Percentiles rank a stretch among this genome's conserved stretches.
Evolutionary conservation across 2,797 vertebrate genomes (phyloP).

Genomic region (Argentina silus): DNA sequence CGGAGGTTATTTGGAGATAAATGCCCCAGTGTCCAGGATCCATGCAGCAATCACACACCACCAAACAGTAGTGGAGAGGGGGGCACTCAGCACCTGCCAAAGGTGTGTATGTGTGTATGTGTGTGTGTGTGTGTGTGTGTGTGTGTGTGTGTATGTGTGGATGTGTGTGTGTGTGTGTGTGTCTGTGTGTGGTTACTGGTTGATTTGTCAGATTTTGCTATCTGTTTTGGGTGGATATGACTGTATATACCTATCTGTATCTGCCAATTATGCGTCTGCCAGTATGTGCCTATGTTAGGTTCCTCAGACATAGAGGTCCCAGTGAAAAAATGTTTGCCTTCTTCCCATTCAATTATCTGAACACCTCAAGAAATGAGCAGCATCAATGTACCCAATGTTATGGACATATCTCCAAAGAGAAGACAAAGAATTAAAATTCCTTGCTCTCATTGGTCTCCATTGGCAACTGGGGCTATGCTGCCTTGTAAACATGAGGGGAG

Average conservation of each 20-base stretch:
- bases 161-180: constrained; percentile 14
- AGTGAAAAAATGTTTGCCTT: constrained; percentile 22
- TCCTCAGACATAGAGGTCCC: too few species aligned
- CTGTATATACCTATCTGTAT: background rate
- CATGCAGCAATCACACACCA: constrained; percentile 59
- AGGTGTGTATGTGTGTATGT: constrained; percentile 31
- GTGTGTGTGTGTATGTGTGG: background rate
- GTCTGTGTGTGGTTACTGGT: constrained; percentile 39
- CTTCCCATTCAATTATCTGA: constrained; percentile 41
- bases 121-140: constrained; percentile 16
- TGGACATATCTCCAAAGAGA: constrained; percentile 49
- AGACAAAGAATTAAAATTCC: constrained; percentile 39
- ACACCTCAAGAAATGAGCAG: constrained; percentile 42
- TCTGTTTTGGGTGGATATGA: constrained; percentile 30
- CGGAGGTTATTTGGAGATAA: constrained; percentile 81
- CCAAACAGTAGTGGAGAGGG: constrained; percentile 45
- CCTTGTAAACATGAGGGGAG: constrained; percentile 60
- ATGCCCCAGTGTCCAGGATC: constrained; percentile 70
- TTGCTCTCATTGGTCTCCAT: constrained; percentile 67
- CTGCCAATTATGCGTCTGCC: background rate
- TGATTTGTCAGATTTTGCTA: constrained; percentile 36
- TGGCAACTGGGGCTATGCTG: constrained; percentile 65
- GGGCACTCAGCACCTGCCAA: constrained; percentile 44
- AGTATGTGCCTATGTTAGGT: background rate
- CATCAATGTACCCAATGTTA: constrained; percentile 55